Percentiles rank a stretch among this genome's conserved stretches.
phyloP scores from a whole-genome alignment of 2,113 vertebrate genomes.

The Holacanthus passer region DNA sequence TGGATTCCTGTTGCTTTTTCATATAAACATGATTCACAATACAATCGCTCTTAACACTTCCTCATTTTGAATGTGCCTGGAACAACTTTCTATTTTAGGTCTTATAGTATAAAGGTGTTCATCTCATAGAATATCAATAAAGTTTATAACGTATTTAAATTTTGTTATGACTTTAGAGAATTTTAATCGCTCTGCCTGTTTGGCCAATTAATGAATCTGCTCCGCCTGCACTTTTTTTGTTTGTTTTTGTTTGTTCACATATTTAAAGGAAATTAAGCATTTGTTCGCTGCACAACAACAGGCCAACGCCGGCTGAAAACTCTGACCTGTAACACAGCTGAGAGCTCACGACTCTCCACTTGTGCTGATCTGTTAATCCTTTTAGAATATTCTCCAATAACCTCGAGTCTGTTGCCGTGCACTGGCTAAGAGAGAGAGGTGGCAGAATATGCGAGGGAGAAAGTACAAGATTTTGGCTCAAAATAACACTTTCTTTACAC shows the following conservation, averaged over 20 bases:
- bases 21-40: not conserved
- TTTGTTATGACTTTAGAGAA: not conserved
- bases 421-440: not conserved
- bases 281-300: not conserved
- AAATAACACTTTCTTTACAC: conserved; percentile 1
- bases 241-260: not conserved
- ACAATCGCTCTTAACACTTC: not conserved
- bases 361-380: conserved; percentile 11
- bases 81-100: not conserved
- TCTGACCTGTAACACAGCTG: not conserved
- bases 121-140: not conserved
- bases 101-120: not conserved
- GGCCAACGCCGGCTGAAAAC: not conserved
- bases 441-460: conserved; percentile 27
- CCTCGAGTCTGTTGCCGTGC: conserved; percentile 15
- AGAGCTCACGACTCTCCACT: conserved; percentile 1
- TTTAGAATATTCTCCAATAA: conserved; percentile 9
- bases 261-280: not conserved
- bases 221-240: not conserved
- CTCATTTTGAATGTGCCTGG: not conserved
- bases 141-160: not conserved
- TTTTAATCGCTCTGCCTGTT: not conserved
- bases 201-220: too few species aligned
- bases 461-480: conserved; percentile 14
- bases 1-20: not conserved